Percentiles rank a stretch among this genome's conserved stretches.
Conservation (phyloP, 2,888 invertebrate species). For the Adineta ricciae region DNA sequence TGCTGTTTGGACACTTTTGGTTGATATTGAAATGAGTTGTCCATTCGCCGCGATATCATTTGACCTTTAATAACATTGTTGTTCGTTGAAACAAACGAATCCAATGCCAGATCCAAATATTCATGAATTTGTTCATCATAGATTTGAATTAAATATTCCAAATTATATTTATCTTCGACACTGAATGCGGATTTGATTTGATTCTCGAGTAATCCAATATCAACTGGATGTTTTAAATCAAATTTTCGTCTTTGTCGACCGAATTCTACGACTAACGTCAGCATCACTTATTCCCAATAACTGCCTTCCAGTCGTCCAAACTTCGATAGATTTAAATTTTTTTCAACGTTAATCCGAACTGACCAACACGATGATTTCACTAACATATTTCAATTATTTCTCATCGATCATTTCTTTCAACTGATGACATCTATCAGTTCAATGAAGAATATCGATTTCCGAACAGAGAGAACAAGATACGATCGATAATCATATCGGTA, state of each 20-base stretch:
- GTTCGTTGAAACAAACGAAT: background rate
- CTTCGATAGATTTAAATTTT: background rate
- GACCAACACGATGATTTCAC: background rate
- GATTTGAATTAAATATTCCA: background rate
- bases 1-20: background rate
- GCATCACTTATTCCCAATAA: background rate
- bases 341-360: background rate
- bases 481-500: too few relatives aligned
- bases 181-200: background rate
- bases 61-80: background rate
- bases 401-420: background rate
- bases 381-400: background rate
- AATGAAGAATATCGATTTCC: too few relatives aligned
- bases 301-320: background rate
- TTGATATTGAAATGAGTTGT: background rate
- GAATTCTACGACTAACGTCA: constrained; percentile 1
- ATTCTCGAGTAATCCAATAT: background rate
- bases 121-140: background rate
- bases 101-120: background rate
- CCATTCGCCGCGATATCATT: background rate
- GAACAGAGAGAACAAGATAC: too few relatives aligned
- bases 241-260: constrained; percentile 1
- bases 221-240: background rate
- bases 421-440: background rate
- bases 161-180: background rate